Percentiles rank a stretch among this genome's conserved stretches.
Conservation (phyloP, 1,140 invertebrate genomes). For the Adoxophyes honmai region DNA sequence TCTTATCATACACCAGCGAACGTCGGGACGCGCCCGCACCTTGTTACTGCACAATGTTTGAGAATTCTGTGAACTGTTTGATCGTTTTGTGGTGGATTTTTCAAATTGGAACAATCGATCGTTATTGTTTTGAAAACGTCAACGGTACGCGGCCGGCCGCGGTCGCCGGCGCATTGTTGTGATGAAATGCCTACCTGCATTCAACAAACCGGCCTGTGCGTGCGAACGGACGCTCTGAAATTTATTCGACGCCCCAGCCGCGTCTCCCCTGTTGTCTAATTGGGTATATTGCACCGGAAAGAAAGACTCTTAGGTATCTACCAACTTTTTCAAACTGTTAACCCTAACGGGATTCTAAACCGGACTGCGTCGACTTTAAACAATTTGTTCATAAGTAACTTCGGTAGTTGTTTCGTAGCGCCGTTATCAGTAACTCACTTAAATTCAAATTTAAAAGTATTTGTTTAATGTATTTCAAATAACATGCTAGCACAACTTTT, state of each 20-base stretch:
- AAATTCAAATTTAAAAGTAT: too few relatives aligned
- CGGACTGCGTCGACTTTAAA: too few relatives aligned
- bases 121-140: slow-evolving; percentile 68
- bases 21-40: slow-evolving; percentile 27
- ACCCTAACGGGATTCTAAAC: too few relatives aligned
- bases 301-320: too few relatives aligned
- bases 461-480: too few relatives aligned
- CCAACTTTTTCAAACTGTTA: too few relatives aligned
- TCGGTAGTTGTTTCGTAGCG: too few relatives aligned
- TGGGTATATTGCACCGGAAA: too few relatives aligned
- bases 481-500: too few relatives aligned
- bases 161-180: slow-evolving; percentile 51
- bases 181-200: slow-evolving; percentile 47
- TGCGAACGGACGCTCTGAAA: slow-evolving; percentile 48
- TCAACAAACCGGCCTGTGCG: slow-evolving; percentile 48
- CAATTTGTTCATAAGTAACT: too few relatives aligned
- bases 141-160: slow-evolving; percentile 41
- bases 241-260: neutral
- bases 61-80: slow-evolving; percentile 57
- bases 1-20: slow-evolving; percentile 27
- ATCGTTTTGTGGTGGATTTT: slow-evolving; percentile 64
- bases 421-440: too few relatives aligned
- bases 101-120: slow-evolving; percentile 62
- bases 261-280: neutral
- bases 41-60: slow-evolving; percentile 39